Evolutionary conservation across 2,888 invertebrate genomes (phyloP), one percentile per base, ranked within the genome.

Genomic region (Drosophila helvetica): DNA sequence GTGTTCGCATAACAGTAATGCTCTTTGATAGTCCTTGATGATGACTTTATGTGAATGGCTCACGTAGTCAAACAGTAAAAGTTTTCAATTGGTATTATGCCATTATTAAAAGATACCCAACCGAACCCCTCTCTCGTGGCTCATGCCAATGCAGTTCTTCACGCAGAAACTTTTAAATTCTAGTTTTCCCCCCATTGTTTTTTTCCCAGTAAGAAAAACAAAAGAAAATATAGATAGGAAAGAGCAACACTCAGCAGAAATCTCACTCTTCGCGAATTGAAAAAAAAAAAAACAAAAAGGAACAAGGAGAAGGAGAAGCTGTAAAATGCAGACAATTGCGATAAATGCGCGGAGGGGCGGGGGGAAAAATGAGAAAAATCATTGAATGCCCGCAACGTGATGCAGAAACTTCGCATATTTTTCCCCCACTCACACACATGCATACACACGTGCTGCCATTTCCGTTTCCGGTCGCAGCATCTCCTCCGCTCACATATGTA

Each of bases 321-420:
- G 68, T 67, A 72, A 86, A 82, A 81, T 66, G 75, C 81, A 86
- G 87, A 82, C 81, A 86, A 86, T 78, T 76, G 81, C 87, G 82
- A 83, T 83, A 83, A 87, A 85, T 78, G 85, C 71, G 59, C 46
- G 59, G 54, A 38, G 47, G 30, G 66, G 18, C 8, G 12, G 12
- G 12, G 5, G 12, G 25, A 25, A 25, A 25, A 25, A 25, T 25
- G 25, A 2, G 15, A 45, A 46, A 87, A 85, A 87, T 87, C 82
- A 87, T 82, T 83, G 88, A 84, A 87, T 87, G 77, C 88, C 77
- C 77, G 85, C 87, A 82, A 86, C 85, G 87, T 77, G 85, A 82
- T 77, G 66, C 68, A 56, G 50, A 66, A 66, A 67, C 48, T 66
- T 66, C 68, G 66, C 66, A 66, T 66, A 66, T 66, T 66, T 60